Evolutionary conservation across 2,888 invertebrate species (phyloP).

Genomic region (Andrena minutula): DNA sequence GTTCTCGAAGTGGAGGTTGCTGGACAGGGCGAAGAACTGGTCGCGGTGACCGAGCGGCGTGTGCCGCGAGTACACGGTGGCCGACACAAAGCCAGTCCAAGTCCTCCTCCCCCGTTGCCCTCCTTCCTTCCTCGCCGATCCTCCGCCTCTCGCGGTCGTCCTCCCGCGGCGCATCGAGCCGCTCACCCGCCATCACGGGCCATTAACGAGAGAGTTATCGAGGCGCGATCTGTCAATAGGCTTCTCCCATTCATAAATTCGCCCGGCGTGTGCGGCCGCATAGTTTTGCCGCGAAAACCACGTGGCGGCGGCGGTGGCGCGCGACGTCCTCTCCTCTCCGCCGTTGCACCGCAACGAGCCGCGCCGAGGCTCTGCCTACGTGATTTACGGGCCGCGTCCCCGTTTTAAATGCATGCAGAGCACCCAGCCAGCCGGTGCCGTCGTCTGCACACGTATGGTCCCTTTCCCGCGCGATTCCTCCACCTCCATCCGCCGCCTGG

Average conservation of each 20-base stretch:
- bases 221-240: constrained; percentile 80
- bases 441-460: constrained; percentile 36
- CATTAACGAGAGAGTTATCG: constrained; percentile 79
- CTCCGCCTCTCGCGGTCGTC: constrained; percentile 41
- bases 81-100: constrained; percentile 63
- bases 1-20: not conserved
- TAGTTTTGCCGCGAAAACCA: constrained; percentile 78
- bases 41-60: constrained; percentile 39
- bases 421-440: constrained; percentile 16
- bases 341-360: constrained; percentile 63
- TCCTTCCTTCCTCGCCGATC: constrained; percentile 41
- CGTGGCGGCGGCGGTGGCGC: constrained; percentile 69
- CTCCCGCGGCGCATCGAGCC: constrained; percentile 62
- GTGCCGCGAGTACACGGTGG: constrained; percentile 41
- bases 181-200: constrained; percentile 71
- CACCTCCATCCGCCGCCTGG: not conserved
- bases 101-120: constrained; percentile 51
- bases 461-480: constrained; percentile 14
- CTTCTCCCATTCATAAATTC: constrained; percentile 80
- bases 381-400: constrained; percentile 67
- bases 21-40: constrained; percentile 28
- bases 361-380: constrained; percentile 60
- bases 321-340: constrained; percentile 56
- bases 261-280: constrained; percentile 73
- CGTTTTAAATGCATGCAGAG: constrained; percentile 67